Evolutionary conservation across 2,888 invertebrate genomes (phyloP), one percentile per base, ranked within the genome.

Genomic region (Amphipyra tragopoginis): DNA sequence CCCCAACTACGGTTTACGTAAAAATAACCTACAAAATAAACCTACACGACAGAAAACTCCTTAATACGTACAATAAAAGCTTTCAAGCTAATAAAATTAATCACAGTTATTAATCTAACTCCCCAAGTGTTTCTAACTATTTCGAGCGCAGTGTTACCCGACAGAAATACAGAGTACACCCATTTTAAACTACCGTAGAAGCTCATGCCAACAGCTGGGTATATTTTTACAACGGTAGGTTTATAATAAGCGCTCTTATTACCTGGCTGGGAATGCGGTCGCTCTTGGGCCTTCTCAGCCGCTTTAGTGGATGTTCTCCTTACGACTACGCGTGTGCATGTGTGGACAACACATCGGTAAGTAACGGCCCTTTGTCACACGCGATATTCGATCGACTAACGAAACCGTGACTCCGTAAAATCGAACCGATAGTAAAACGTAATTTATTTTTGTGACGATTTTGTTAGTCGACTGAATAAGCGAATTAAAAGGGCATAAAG

Each of bases 181-280:
- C 86, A 81, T 80, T 80, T 79, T 78, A 74, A 78, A 82, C 87
- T 89, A 91, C 90, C 89, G 85, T 85, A 81, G 72, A 92, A 92
- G 93, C 92, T 87, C 93, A 93, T 93, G 92, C 93, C 86, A 84
- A 79, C 80, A 85, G 85, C 89, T 86, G 87, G 85, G 89, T 90
- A 87, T 82, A 79, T 85, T 82, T 85, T 85, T 83, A 90, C 85
- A 88, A 81, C 85, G 87, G 88, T 87, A 85, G 82, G 80, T 85
- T 86, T 86, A 89, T 85, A 86, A 80, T 79, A 92, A 92, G 93
- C 93, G 91, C 92, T 92, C 91, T 85, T 77, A 85, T 93, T 95
- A 95, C 95, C 95, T 95, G 95, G 95, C 93, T 95, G 95, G 88
- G 95, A 95, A 90, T 95, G 95, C 81, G 95, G 95, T 90, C 95